Evolutionary conservation across 2,113 vertebrate genomes (phyloP), one percentile per base, ranked within the genome.

Genomic region (Ophiodon elongatus): DNA sequence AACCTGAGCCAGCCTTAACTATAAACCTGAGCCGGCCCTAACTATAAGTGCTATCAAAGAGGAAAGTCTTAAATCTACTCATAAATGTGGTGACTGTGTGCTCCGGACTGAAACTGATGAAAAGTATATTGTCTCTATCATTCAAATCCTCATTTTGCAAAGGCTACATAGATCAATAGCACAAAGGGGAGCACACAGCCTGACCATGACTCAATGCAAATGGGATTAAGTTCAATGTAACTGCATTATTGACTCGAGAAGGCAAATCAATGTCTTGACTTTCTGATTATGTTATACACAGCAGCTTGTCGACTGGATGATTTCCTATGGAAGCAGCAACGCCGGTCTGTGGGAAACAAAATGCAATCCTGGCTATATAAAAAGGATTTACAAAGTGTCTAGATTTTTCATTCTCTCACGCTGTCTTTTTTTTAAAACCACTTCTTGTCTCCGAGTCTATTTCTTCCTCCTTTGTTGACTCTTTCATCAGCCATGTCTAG

Each of bases 191-290:
- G 73, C 31, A 2, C 64, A 13, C 35, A 37, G 73, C 10, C 56
- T 31, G 27, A 0, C 43, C 57, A 37, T 35, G 60, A 73, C 14
- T 70, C 71, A 82, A 79, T 85, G 83, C 82, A 91, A 88, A 89
- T 91, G 63, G 76, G 73, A 78, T 59, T 59, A 81, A 82, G 88
- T 83, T 82, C 41, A 71, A 59, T 71, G 79, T 63, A 81, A 79
- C 81, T 74, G 76, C 71, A 76, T 72, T 79, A 88, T 85, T 52
- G 86, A 91, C 83, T 86, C n/a, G 3, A 19, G 41, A 31, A 85
- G 57, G 54, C 72, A 89, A 86, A 90, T 82, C 68, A 78, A 85
- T 85, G 77, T 82, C 73, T 79, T 68, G 73, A 75, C 81, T 88
- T 43, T 80, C 45, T 84, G 68, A 87, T 81, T 70, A 64, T 80